Evolutionary conservation across 2,113 vertebrate genomes (phyloP), one percentile per base, ranked within the genome.

Genomic region (Tylochromis polylepis): DNA sequence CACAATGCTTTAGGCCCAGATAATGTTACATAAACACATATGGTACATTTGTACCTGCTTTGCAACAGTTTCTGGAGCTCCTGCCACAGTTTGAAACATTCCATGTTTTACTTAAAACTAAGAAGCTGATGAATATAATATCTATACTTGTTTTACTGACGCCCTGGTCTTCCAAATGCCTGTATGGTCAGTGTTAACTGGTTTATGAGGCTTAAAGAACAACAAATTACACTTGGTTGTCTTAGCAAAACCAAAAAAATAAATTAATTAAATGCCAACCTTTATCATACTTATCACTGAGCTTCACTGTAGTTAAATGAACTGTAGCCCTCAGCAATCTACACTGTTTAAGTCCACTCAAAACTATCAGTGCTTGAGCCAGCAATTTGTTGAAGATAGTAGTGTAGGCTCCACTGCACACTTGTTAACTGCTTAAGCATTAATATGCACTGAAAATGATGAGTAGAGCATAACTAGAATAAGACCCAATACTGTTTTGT

Each of bases 1-100:
- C 78, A 88, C 24, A 67, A 81, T 89, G 87, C 16, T 82, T 86
- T 79, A 88, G 88, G 93, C 90, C 90, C 53, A 49, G 80, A 82
- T 86, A 79, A 85, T 85, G 79, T 93, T 92, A 86, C 88, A 92
- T 91, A 92, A 94, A 95, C 84, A 65, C 78, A 79, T 43, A 75
- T 84, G 38, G 36, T 79, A 55, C 56, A 75, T 9, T 58, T 85
- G 58, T 59, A n/a, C 80, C 3, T 5, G 20, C 67, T 53, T 72
- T 80, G 27, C 49, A 84, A 84, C 31, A 55, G 24, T 88, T 86
- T 79, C 38, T 46, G 62, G 6, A 65, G 36, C 56, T 82, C 34
- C 14, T 75, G 56, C 4, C 79, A 34, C 72, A 18, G 34, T 38
- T 85, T 51, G 11, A 77, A 58, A 36, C 84, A 22, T 12, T 72